Conservation (phyloP, 1,140 invertebrate species). For the Brachionus plicatilis region DNA sequence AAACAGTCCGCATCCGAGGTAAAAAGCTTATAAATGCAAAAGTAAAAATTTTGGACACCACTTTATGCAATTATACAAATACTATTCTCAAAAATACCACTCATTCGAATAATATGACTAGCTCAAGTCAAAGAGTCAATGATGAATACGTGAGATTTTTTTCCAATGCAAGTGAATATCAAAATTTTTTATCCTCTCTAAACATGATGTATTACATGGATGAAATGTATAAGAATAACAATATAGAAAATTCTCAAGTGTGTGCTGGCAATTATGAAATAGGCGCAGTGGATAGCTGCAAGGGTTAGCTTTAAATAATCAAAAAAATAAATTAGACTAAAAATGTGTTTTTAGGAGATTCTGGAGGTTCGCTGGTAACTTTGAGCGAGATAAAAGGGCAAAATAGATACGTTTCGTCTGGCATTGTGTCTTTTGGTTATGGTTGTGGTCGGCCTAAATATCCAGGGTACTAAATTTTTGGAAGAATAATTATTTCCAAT, state of each 20-base stretch:
- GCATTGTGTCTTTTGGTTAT: constrained; percentile 29
- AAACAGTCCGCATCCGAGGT: background rate
- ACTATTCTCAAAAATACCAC: background rate
- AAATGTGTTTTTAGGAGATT: background rate
- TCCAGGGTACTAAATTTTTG: background rate
- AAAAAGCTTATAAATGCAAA: background rate
- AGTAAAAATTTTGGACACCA: background rate
- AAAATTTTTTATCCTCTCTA: background rate
- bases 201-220: background rate
- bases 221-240: background rate
- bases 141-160: background rate
- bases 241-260: background rate
- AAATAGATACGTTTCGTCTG: background rate
- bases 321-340: background rate
- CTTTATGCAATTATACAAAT: background rate
- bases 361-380: background rate
- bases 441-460: constrained; percentile 1
- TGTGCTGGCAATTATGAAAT: background rate
- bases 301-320: background rate
- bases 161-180: background rate
- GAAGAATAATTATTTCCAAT: background rate
- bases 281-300: background rate
- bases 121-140: background rate
- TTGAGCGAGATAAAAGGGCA: background rate
- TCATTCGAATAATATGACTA: background rate